These are phyloP conservation scores for Drosophila greeni DNA, from an alignment of 2,888 invertebrate species.

Conservation along the genomic window DNA sequence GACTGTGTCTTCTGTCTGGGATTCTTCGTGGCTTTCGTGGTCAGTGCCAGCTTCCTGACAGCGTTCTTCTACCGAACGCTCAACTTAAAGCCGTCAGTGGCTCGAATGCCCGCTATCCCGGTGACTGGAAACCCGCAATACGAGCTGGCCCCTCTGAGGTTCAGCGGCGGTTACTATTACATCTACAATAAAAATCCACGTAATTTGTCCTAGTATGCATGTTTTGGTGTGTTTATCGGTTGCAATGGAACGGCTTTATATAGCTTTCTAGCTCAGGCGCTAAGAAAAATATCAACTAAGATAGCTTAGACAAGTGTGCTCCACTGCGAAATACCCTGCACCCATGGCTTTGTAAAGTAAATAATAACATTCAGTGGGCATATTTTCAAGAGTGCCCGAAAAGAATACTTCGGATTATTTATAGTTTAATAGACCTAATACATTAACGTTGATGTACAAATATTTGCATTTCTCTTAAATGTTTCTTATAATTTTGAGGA, in stretches of 20 bases:
- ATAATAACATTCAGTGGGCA: too few species aligned
- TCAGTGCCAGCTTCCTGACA: slow-evolving; percentile 76
- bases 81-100: slow-evolving; percentile 47
- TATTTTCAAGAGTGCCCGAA: too few species aligned
- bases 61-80: slow-evolving; percentile 77
- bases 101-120: slow-evolving; percentile 17
- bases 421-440: too few species aligned
- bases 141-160: slow-evolving; percentile 37
- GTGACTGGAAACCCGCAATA: not conserved
- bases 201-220: slow-evolving; percentile 17
- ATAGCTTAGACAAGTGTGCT: not conserved
- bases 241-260: not conserved
- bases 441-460: too few species aligned
- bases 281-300: not conserved
- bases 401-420: too few species aligned
- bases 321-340: not conserved
- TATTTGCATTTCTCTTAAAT: too few species aligned
- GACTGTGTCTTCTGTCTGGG: slow-evolving; percentile 77
- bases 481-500: too few species aligned
- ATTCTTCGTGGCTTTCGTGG: slow-evolving; percentile 75
- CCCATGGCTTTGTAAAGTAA: too few species aligned
- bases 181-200: slow-evolving; percentile 48
- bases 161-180: slow-evolving; percentile 57
- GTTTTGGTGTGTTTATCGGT: not conserved
- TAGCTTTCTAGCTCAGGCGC: not conserved